Base-by-base conservation (phyloP, 2,888 invertebrate species). In the Orthosia gracilis region DNA sequence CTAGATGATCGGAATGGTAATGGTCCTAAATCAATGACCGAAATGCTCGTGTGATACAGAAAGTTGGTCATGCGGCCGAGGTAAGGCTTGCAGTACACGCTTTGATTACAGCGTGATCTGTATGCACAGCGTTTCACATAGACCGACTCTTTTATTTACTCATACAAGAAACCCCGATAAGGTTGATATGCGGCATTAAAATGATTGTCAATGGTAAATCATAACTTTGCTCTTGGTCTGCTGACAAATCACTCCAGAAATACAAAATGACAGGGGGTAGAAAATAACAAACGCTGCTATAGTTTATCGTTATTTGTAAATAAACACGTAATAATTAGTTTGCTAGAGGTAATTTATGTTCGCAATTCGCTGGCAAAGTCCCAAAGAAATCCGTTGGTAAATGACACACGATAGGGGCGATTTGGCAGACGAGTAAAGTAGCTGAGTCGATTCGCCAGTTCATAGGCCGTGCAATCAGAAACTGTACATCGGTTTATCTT, bases 11-110 rank as follows among this genome's bases (percentile, higher is more conserved):
- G 80, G 94, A 93, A 95, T 95, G 88, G 92, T 91, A 95, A 95
- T 94, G 91, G 91, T 82, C 83, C 87, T 94, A 93, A 94, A 94
- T 93, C 86, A 90, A 87, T 87, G 89, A 85, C 83, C 89, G 85
- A 90, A 92, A 90, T 89, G 89, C 85, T 88, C 84, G 89, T 87
- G 90, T 92, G 91, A 90, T 91, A 91, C 91, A 90, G 90, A 90
- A 93, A 92, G 93, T 95, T 93, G 94, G 94, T 93, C 94, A 94
- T 90, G 91, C 91, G 91, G 89, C 87, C 91, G 91, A 91, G 88
- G 91, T 87, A 89, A 91, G 89, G 87, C 84, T 89, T 86, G 81
- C 86, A 86, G 85, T 89, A 87, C 85, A 89, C 85, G 88, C 85
- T 82, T 87, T 86, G 88, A 89, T 89, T 90, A 91, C 85, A 82